Evolutionary conservation across 2,888 invertebrate genomes (phyloP).

Genomic region (Cetonia aurata): DNA sequence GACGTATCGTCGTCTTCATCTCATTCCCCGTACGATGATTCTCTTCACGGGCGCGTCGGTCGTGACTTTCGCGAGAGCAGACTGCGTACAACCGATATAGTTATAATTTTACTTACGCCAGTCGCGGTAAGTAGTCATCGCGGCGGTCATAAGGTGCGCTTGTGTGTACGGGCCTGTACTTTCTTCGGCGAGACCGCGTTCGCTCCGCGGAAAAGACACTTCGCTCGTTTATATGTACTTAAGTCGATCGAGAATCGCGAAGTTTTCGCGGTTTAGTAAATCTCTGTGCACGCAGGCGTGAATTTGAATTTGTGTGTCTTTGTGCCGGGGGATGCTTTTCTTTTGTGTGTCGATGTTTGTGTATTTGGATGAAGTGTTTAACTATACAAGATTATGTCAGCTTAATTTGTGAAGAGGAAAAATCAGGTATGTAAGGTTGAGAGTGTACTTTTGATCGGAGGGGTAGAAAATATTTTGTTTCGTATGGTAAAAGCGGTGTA

Average conservation of each 20-base stretch:
- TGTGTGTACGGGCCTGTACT: neutral
- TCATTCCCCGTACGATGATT: neutral
- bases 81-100: conserved; percentile 24
- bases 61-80: conserved; percentile 26
- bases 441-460: too few relatives aligned
- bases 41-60: conserved; percentile 13
- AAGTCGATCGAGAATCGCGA: conserved; percentile 2
- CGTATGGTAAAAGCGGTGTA: too few relatives aligned
- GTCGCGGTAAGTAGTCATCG: conserved; percentile 2
- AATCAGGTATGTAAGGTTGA: too few relatives aligned
- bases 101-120: conserved; percentile 37
- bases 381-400: too few relatives aligned
- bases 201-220: conserved; percentile 2
- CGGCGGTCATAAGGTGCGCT: conserved; percentile 18
- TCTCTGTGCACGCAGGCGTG: neutral
- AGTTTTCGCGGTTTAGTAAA: neutral
- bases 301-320: too few relatives aligned
- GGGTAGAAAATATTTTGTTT: too few relatives aligned
- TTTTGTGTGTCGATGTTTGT: too few relatives aligned
- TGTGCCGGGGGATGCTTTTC: neutral
- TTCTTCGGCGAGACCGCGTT: conserved; percentile 14
- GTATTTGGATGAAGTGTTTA: too few relatives aligned
- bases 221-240: neutral
- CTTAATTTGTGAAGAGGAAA: too few relatives aligned
- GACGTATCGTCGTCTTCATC: neutral